phyloP scores from a whole-genome alignment of 2,888 invertebrate species.

The Lydus trimaculatus region DNA sequence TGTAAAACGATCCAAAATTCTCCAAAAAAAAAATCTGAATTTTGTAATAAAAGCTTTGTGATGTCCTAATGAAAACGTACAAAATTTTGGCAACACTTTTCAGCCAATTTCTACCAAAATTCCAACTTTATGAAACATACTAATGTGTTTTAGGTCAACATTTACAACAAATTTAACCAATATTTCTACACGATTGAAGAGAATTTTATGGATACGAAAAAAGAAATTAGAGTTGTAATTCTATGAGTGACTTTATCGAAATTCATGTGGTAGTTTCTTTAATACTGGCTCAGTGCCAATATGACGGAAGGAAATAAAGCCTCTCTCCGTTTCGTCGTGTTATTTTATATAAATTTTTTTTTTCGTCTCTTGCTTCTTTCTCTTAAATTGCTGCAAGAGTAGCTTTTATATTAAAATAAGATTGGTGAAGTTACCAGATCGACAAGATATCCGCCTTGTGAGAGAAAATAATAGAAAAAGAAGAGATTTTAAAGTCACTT shows the following conservation, averaged over 20 bases:
- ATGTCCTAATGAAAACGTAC: neutral
- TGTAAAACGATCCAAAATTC: too few species aligned
- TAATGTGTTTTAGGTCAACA: neutral
- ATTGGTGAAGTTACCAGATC: neutral
- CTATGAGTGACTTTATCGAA: conserved; percentile 5
- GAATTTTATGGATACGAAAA: neutral
- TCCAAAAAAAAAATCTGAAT: too few species aligned
- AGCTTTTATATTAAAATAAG: conserved; percentile 5
- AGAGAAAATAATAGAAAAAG: neutral
- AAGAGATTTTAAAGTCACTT: neutral
- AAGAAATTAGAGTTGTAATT: conserved; percentile 1
- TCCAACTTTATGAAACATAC: neutral
- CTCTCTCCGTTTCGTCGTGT: neutral
- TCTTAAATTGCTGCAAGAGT: neutral
- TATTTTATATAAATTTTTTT: neutral
- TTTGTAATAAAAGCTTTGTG: too few species aligned
- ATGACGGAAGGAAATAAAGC: conserved; percentile 4
- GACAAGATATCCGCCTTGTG: neutral
- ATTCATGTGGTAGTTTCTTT: conserved; percentile 8
- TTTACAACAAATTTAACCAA: neutral
- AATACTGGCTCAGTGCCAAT: conserved; percentile 7
- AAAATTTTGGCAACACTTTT: neutral
- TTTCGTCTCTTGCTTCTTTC: neutral
- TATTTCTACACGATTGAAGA: neutral
- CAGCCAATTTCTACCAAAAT: neutral